Percentiles rank a stretch among this genome's conserved stretches.
Conservation (phyloP, 2,113 vertebrate genomes). For the Proteles cristata region DNA sequence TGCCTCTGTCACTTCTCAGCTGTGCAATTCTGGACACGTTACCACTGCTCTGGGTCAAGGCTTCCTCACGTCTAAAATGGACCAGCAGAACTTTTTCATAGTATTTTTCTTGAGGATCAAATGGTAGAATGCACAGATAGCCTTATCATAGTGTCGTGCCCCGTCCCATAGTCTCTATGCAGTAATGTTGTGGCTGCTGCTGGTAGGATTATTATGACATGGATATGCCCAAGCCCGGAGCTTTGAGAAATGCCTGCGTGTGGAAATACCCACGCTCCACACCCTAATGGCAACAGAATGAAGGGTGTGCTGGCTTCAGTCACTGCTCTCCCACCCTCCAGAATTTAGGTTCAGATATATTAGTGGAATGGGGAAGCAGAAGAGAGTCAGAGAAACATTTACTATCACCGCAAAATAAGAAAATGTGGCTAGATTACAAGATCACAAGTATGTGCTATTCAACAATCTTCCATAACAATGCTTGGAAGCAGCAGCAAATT, state of each 20-base stretch:
- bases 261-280: neutral
- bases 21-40: neutral
- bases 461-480: neutral
- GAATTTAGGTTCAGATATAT: neutral
- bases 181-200: neutral
- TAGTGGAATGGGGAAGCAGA: neutral
- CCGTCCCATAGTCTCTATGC: neutral
- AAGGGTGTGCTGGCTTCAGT: neutral
- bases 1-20: neutral
- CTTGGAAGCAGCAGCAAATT: slow-evolving; percentile 29
- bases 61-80: slow-evolving; percentile 25
- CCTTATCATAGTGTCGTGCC: neutral
- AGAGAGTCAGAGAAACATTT: neutral
- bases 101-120: neutral
- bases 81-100: neutral
- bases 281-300: neutral
- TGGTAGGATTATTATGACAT: neutral
- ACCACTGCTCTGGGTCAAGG: neutral
- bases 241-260: neutral
- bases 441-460: neutral
- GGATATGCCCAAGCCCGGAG: neutral
- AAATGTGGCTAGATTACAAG: neutral
- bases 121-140: neutral
- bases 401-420: neutral
- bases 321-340: neutral